These are phyloP conservation scores for Strigamia crassipes DNA, from an alignment of 2,888 invertebrate genomes.

Conservation along the genomic window DNA sequence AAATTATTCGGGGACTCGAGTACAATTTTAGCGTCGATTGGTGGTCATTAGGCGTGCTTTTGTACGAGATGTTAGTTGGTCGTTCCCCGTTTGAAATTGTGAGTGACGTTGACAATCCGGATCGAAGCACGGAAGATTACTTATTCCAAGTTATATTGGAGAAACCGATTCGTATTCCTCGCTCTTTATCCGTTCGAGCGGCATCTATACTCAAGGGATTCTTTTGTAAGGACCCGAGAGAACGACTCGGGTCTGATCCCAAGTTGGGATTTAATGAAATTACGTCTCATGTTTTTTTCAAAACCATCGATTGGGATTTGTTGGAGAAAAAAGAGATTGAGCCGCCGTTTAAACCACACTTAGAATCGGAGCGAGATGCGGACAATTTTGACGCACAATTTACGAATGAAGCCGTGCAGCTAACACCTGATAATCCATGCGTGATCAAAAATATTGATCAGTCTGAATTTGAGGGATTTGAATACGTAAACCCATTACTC, in stretches of 20 bases:
- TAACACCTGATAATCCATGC: constrained; percentile 97
- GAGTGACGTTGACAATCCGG: constrained; percentile 94
- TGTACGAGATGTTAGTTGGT: constrained; percentile 99
- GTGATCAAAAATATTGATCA: constrained; percentile 98
- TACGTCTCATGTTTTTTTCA: constrained; percentile 95
- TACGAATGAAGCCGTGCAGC: constrained; percentile 95
- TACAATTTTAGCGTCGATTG: constrained; percentile 93
- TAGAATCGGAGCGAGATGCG: constrained; percentile 94
- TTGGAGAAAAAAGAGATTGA: constrained; percentile 96
- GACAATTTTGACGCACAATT: constrained; percentile 99
- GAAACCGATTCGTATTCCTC: constrained; percentile 97
- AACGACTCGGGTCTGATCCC: constrained; percentile 90
- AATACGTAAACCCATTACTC: constrained; percentile 98
- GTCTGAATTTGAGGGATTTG: constrained; percentile 99
- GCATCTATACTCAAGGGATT: constrained; percentile 97
- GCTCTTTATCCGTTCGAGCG: constrained; percentile 95
- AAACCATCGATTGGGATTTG: constrained; percentile 98
- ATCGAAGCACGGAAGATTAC: constrained; percentile 98
- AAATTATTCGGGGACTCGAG: constrained; percentile 92
- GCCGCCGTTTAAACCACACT: constrained; percentile 96
- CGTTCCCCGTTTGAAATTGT: constrained; percentile 98
- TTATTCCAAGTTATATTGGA: constrained; percentile 97
- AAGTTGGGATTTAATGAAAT: constrained; percentile 93
- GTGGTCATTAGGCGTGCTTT: constrained; percentile 97
- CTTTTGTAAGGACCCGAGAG: constrained; percentile 91